Evolutionary conservation across 2,888 invertebrate species (phyloP), one percentile per base, ranked within the genome.

Genomic region (Ophion ellenae): DNA sequence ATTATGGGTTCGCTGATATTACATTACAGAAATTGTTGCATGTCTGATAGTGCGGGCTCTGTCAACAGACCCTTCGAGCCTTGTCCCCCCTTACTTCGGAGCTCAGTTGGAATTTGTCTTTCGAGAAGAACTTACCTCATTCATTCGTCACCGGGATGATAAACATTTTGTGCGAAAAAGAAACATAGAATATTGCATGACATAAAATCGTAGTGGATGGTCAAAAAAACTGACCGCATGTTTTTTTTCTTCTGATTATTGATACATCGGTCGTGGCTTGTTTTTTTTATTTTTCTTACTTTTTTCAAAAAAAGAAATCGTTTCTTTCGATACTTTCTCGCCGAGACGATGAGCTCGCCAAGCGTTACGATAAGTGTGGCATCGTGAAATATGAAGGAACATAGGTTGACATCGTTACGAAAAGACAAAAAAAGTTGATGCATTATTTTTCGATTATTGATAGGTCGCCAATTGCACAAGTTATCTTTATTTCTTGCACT

Each of bases 41-140:
- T 40, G 67, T 57, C 14, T 7, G 20, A 66, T 36, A 7, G 20
- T 24, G 24, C 59, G n/a, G 40, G 57, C 47, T 40, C 57, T 36
- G 14, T 64, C 66, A 67, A n/a, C 66, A 67, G 59, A 57, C 64
- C 64, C 47, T 77, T 67, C 57, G 59, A 77, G 67, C 14, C 24
- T 59, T 40, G 36, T 64, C 10, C 6, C 40, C 0, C 57, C 20
- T 2, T 28, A 20, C 28, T 67, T 57, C 36, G 20, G 40, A 57
- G 77, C 77, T 77, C 77, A 77, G 77, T 77, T 64, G 6, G 24
- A 66, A 17, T 40, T 40, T 20, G 67, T 67, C 6, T 40, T 40
- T 77, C 67, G 40, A 77, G 40, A 24, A 17, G 20, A 59, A 36
- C 66, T 36, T 77, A 24, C 45, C 57, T 17, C 24, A n/a, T 59